Evolutionary conservation across 2,113 vertebrate species (phyloP), one percentile per base, ranked within the genome.

Genomic region (Hippocampus barbouri): DNA sequence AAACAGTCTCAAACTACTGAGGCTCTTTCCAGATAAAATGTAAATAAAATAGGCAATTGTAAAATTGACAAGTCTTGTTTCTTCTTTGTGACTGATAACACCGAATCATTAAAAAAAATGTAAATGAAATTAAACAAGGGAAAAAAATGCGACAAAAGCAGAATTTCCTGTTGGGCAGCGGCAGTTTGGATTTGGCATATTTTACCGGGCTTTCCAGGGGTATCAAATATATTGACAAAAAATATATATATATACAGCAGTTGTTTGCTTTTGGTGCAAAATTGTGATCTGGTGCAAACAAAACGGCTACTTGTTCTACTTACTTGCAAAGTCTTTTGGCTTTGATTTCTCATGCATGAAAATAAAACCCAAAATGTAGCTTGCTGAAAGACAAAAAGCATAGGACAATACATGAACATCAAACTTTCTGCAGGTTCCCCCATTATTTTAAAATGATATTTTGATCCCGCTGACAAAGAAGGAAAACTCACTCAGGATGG

Each of bases 321-420:
- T 93, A 99, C 97, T 95, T 84, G 96, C 82, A 83, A 98, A 97
- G 25, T 97, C 96, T 82, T 93, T 96, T 5, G 92, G 91, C 81
- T 95, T 98, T 84, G 92, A 95, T 81, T 97, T 98, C 83, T 98
- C 97, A 62, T 94, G 94, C 84, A 97, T 92, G 83, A 98, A 99
- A 89, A 97, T 93, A 77, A 97, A 94, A 71, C 97, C 96, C 81
- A 98, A 92, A 83, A 99, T 98, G 83, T 94, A 94, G 66, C 96
- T 98, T 1, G 96, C 97, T 99, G 80, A 41, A 68, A 80, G 60
- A 56, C 53, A 57, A 64, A 72, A 74, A 79, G 62, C 41, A 70
- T 1, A 27, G 40, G 2, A 0, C 1, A 16, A 56, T 2, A 15
- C 1, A 12, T 71, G 53, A 8, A 70, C 9, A 41, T 66, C 45